Base-by-base conservation (phyloP, 2,888 invertebrate species). In the Drosophila paucipuncta region DNA sequence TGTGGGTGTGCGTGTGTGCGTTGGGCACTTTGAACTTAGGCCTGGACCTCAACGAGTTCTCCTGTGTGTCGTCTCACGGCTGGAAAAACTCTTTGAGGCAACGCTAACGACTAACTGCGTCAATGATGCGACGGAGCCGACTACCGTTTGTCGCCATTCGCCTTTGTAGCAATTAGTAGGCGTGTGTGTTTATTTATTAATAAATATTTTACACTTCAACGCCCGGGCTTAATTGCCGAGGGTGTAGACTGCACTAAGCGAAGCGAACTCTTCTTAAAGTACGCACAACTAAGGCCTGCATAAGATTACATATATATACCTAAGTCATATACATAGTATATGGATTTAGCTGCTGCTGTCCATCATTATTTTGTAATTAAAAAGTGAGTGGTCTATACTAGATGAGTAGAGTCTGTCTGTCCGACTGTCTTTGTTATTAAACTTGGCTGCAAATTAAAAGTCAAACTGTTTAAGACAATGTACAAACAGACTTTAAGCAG, bases 191-290 rank as follows among this genome's bases (percentile, higher is more conserved):
- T 79, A 83, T 85, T 87, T 92, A 92, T 91, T 91, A 92, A 92
- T 91, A 91, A 68, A 89, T 91, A 84, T 91, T 92, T 91, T 78
- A 91, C 88, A 91, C 87, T 78, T 88, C 82, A 91, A 91, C 92
- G 91, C 92, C 83, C 83, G 33, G 69, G 71, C 78, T 86, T 88
- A 86, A 90, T 83, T 87, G 58, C 35, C 16, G 11, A 33, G 60
- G 43, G 47, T n/a, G 53, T 25, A 22, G 58, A 53, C 52, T 18
- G 65, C 37, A 28, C 43, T 57, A 70, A 39, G 11, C 43, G 47
- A 64, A 68, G 78, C 49, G 70, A 64, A 66, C 72, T 54, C 53
- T 72, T 63, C 81, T 75, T 78, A 71, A 76, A 75, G 69, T 35
- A 13, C 57, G 28, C 55, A 22, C 13, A 22, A 41, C 71, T 62